Evolutionary conservation across 2,113 vertebrate species (phyloP), one percentile per base, ranked within the genome.

Genomic region (Phylloscopus whistleri): DNA sequence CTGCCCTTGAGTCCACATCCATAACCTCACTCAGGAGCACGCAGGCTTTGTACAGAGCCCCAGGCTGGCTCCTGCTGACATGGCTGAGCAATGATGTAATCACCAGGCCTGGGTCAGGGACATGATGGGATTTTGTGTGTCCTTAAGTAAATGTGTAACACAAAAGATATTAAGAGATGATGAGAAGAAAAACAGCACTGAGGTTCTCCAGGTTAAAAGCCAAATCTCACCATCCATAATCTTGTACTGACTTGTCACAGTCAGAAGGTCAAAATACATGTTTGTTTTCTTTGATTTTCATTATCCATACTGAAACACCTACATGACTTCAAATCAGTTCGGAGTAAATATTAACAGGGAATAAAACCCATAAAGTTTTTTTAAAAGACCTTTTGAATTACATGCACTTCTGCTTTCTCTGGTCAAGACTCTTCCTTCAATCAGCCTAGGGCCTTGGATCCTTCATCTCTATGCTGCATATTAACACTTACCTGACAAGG

Each of bases 401-500:
- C 33, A 66, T 7, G 13, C 5, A 33, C 8, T 64, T 87, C 43
- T 77, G 23, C 14, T 90, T 88, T 85, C 43, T 74, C 56, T 83
- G 23, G 49, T 48, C 15, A 24, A 60, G n/a, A 66, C 16, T 49
- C 66, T 26, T 84, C 17, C 35, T 67, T 41, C 58, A 19, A 2
- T 33, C 33, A 78, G 48, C 27, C 53, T n/a, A 51, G 20, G 58
- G 39, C 66, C 67, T 79, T 43, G 74, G 59, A 63, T 79, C 51
- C 63, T 85, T 53, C 59, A 59, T 84, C 41, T 77, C 37, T 7
- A 0, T 4, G 35, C 73, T 64, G 76, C 39, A 24, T 2, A 8
- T 63, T 51, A 63, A 74, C 72, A 78, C 92, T 88, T 84, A 95
- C 87, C 94, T 74, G 72, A 13, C 41, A 85, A 13, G 7, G 18